Percentiles rank a stretch among this genome's conserved stretches.
phyloP scores from a whole-genome alignment of 2,797 vertebrate genomes.

The Aldrovandia affinis region DNA sequence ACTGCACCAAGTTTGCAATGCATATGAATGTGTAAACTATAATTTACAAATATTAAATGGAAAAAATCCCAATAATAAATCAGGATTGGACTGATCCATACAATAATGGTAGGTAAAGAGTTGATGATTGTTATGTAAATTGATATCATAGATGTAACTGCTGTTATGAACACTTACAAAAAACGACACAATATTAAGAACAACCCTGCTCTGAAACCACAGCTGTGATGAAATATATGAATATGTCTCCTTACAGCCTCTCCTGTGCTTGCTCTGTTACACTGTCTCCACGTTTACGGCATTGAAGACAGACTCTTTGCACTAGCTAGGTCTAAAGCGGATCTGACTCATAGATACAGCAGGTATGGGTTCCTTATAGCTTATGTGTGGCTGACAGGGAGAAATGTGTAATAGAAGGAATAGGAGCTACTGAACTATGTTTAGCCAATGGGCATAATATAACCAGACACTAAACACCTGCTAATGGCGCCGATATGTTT shows the following conservation, averaged over 20 bases:
- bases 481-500: not conserved
- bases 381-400: not conserved
- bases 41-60: not conserved
- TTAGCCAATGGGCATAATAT: not conserved
- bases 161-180: too few relatives aligned
- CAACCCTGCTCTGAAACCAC: not conserved
- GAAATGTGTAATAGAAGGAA: not conserved
- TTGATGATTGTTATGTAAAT: too few relatives aligned
- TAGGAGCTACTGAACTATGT: not conserved
- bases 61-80: too few relatives aligned
- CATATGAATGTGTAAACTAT: not conserved
- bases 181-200: too few relatives aligned
- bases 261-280: not conserved
- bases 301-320: not conserved
- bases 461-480: slow-evolving; percentile 12
- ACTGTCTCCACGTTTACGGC: not conserved
- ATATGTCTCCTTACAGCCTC: not conserved
- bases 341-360: not conserved
- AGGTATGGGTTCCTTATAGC: not conserved
- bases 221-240: not conserved
- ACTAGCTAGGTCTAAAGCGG: not conserved
- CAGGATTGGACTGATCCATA: too few relatives aligned
- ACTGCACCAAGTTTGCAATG: too few relatives aligned
- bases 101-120: not conserved
- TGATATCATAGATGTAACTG: too few relatives aligned